These are phyloP conservation scores for Drepanosiphum platanoidis DNA, from an alignment of 2,888 invertebrate genomes.

Conservation along the genomic window DNA sequence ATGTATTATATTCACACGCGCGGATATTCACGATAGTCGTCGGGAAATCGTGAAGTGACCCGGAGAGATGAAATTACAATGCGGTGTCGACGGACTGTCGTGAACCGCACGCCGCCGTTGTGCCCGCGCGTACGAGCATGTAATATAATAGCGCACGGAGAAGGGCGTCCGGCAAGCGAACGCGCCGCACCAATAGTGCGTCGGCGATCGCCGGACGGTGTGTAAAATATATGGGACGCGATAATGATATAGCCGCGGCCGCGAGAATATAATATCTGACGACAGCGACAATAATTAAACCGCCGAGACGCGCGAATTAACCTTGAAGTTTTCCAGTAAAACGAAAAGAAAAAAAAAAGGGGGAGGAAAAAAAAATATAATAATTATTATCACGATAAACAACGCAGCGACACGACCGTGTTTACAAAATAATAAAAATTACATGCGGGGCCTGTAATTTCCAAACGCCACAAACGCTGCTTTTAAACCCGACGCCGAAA, in stretches of 20 bases:
- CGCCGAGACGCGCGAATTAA: slow-evolving; percentile 10
- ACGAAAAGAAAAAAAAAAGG: too few relatives aligned
- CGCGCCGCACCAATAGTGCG: slow-evolving; percentile 9
- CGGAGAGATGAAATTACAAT: slow-evolving; percentile 24
- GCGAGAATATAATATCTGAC: slow-evolving; percentile 28
- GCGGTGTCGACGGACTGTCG: slow-evolving; percentile 32
- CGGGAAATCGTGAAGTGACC: slow-evolving; percentile 42
- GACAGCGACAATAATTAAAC: slow-evolving; percentile 45
- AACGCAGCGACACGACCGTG: background rate
- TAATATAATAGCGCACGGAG: slow-evolving; percentile 9
- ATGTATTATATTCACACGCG: background rate
- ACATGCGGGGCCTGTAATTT: background rate
- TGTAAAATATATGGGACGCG: slow-evolving; percentile 35
- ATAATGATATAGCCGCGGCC: slow-evolving; percentile 26
- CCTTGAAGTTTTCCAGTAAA: slow-evolving; percentile 15
- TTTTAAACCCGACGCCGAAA: background rate
- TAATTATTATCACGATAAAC: background rate
- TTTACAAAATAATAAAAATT: slow-evolving; percentile 32
- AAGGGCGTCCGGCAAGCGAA: slow-evolving; percentile 36
- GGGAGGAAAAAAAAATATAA: background rate
- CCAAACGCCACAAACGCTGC: background rate
- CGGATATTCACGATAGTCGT: background rate
- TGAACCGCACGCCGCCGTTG: slow-evolving; percentile 12
- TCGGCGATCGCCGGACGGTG: slow-evolving; percentile 20
- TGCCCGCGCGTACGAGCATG: background rate